These are phyloP conservation scores for Lumbricus terrestris DNA, from an alignment of 2,888 invertebrate genomes.

Conservation along the genomic window DNA sequence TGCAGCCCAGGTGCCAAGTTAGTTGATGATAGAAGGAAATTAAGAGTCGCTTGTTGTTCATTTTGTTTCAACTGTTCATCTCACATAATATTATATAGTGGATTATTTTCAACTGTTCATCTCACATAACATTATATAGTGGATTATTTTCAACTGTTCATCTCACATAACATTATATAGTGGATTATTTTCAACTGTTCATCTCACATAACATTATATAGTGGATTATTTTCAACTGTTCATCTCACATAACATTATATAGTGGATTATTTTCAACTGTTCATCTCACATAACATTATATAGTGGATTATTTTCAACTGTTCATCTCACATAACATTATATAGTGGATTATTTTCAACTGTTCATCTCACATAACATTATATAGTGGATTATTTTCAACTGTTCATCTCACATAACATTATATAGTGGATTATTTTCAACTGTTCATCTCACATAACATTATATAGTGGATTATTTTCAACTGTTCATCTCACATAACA, in stretches of 20 bases:
- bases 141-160: not conserved
- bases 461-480: not conserved
- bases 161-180: not conserved
- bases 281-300: not conserved
- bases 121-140: not conserved
- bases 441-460: not conserved
- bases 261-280: not conserved
- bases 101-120: not conserved
- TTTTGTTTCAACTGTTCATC: not conserved
- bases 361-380: not conserved
- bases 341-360: too few relatives aligned
- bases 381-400: not conserved
- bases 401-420: too few relatives aligned
- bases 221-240: not conserved
- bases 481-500: too few relatives aligned
- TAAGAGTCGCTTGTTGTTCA: not conserved
- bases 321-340: too few relatives aligned
- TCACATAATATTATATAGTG: not conserved
- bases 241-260: too few relatives aligned
- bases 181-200: not conserved
- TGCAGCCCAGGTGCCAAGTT: conserved; percentile 49
- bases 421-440: too few relatives aligned
- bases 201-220: not conserved
- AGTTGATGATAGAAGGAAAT: too few relatives aligned
- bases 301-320: not conserved